phyloP scores from a whole-genome alignment of 2,113 vertebrate genomes.

The Tachysurus vachellii region DNA sequence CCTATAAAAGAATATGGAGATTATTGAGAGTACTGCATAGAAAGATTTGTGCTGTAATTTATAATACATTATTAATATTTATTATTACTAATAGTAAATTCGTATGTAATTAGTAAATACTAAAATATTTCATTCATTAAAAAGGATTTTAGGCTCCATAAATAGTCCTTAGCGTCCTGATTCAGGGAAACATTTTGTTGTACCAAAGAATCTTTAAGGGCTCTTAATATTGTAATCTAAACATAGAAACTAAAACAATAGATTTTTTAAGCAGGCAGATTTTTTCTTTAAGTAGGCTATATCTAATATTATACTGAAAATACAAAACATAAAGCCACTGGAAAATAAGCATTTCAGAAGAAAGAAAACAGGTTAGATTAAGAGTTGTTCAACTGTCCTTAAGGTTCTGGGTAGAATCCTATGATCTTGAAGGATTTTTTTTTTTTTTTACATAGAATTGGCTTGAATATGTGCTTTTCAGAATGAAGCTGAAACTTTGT shows the following conservation, averaged over 20 bases:
- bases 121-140: not conserved
- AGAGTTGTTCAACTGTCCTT: not conserved
- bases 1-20: not conserved
- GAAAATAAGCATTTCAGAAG: not conserved
- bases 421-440: not conserved
- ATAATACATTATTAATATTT: not conserved
- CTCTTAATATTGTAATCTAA: not conserved
- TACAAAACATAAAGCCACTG: not conserved
- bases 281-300: not conserved
- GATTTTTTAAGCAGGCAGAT: not conserved
- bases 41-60: not conserved
- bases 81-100: not conserved
- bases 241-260: not conserved
- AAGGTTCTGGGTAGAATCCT: not conserved
- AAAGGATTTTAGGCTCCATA: not conserved
- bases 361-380: not conserved
- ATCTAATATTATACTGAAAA: not conserved
- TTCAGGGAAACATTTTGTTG: not conserved
- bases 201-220: not conserved
- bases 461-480: not conserved
- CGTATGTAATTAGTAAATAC: not conserved
- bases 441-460: not conserved
- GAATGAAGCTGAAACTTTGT: constrained; percentile 3
- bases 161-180: not conserved
- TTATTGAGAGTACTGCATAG: not conserved